These are phyloP conservation scores for Zonitis immaculata DNA, from an alignment of 2,888 invertebrate species.

Conservation along the genomic window DNA sequence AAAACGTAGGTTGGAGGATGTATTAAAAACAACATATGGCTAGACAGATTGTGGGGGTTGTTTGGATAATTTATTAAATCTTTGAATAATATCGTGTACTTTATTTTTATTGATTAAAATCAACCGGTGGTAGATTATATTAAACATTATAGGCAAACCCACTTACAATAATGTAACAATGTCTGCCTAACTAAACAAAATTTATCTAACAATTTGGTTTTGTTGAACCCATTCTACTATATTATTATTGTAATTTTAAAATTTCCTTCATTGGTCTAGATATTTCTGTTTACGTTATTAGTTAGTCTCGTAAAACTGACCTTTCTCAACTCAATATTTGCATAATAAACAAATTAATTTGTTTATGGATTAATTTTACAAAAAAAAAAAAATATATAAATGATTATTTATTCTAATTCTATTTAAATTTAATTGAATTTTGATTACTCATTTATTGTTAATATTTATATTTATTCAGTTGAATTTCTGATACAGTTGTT, in stretches of 20 bases:
- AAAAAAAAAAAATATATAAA: background rate
- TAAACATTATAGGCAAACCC: background rate
- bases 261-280: background rate
- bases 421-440: background rate
- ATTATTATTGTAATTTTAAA: background rate
- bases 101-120: background rate
- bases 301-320: constrained; percentile 15
- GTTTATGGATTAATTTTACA: background rate
- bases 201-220: background rate
- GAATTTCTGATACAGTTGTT: background rate
- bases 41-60: background rate
- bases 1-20: background rate
- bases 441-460: no score
- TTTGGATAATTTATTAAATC: background rate
- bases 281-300: background rate
- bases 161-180: background rate
- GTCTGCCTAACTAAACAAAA: background rate
- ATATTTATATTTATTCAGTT: background rate
- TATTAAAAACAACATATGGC: background rate
- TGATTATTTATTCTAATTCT: background rate
- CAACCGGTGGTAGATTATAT: background rate
- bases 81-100: background rate
- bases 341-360: background rate
- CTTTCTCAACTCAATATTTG: constrained; percentile 7
- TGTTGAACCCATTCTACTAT: background rate